These are phyloP conservation scores for Clarias pachynema DNA, from an alignment of 2,797 vertebrate species.

Conservation along the genomic window DNA sequence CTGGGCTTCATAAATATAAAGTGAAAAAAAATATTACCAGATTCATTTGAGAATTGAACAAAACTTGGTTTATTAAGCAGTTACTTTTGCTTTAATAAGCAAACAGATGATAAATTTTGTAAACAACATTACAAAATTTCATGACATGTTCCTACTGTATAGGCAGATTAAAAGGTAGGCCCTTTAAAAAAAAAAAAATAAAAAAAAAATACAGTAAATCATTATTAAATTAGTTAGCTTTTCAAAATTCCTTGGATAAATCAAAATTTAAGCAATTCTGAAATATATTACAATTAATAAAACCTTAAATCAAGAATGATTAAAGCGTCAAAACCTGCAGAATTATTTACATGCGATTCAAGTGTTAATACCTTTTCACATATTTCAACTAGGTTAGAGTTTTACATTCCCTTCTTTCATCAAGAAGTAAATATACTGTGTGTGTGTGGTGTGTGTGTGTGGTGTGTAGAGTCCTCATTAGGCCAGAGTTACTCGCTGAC, in stretches of 20 bases:
- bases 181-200: too few species aligned
- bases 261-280: constrained; percentile 11
- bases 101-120: background rate
- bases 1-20: constrained; percentile 20
- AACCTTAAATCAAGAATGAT: background rate
- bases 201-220: constrained; percentile 5
- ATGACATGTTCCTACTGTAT: background rate
- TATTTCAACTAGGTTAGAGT: background rate
- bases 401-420: background rate
- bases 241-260: background rate
- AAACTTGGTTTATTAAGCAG: constrained; percentile 16
- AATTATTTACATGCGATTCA: background rate
- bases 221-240: constrained; percentile 28
- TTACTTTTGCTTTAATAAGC: background rate
- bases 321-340: background rate
- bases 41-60: constrained; percentile 11
- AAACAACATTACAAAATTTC: background rate
- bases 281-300: constrained; percentile 23
- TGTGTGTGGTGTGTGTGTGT: constrained; percentile 23
- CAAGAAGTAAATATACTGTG: constrained; percentile 6
- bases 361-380: background rate
- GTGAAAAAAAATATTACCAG: background rate
- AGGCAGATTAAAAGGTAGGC: background rate
- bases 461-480: constrained; percentile 59
- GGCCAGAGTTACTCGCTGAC: constrained; percentile 91